Percentiles rank a stretch among this genome's conserved stretches.
These are phyloP conservation scores for Candoia aspera DNA, from an alignment of 2,113 vertebrate genomes.

Conservation along the genomic window DNA sequence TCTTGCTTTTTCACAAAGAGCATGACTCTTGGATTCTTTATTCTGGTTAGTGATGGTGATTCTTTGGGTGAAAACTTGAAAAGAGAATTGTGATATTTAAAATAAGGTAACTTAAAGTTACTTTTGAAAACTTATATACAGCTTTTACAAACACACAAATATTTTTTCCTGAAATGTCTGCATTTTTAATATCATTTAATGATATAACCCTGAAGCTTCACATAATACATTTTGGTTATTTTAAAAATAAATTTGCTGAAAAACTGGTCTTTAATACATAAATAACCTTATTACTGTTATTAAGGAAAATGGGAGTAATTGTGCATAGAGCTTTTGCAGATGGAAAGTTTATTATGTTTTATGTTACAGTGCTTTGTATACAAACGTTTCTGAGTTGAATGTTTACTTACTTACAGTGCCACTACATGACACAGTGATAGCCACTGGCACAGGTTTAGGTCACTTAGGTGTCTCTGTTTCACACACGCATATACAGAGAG, in stretches of 20 bases:
- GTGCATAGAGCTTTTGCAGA: not conserved
- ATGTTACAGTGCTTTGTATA: not conserved
- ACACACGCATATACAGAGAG: no score
- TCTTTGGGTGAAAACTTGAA: not conserved
- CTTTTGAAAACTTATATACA: not conserved
- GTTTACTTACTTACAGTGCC: not conserved
- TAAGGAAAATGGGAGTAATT: not conserved
- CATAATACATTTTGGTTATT: not conserved
- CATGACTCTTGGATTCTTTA: not conserved
- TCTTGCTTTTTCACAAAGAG: constrained; percentile 26
- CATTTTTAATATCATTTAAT: not conserved
- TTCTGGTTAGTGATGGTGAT: not conserved
- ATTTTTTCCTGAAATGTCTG: not conserved
- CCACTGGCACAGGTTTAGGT: not conserved
- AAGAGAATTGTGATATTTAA: constrained; percentile 21
- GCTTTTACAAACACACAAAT: not conserved
- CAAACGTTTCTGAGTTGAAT: not conserved
- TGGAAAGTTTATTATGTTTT: not conserved
- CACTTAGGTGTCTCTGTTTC: not conserved
- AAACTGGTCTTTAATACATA: not conserved
- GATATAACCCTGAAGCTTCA: not conserved
- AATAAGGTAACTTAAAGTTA: not conserved
- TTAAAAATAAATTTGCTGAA: not conserved
- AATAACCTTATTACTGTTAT: not conserved
- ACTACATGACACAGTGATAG: not conserved